phyloP scores from a whole-genome alignment of 1,140 invertebrate genomes.

The Pseudomyrmex cubaensis region DNA sequence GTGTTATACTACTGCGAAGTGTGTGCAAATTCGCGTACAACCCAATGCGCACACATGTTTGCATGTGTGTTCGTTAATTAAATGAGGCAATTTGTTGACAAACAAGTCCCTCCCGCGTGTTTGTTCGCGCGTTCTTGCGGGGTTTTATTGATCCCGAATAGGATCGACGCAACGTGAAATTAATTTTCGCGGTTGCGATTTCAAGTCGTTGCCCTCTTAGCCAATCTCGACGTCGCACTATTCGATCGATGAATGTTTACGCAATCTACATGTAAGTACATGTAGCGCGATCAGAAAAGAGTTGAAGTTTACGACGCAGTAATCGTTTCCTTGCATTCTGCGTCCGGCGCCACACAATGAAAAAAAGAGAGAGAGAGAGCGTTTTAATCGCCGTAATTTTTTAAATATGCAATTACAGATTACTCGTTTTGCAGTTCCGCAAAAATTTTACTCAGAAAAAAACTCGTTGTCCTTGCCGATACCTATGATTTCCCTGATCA shows the following conservation, averaged over 20 bases:
- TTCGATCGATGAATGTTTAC: constrained; percentile 48
- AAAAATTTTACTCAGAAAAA: constrained; percentile 1
- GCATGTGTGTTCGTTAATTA: constrained; percentile 7
- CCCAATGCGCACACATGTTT: too few relatives aligned
- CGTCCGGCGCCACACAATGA: neutral
- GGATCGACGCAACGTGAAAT: neutral
- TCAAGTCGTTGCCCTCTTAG: neutral
- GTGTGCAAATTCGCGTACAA: neutral
- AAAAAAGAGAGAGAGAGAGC: neutral
- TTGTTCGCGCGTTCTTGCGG: neutral
- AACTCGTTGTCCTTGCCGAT: constrained; percentile 58
- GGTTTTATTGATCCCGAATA: constrained; percentile 1
- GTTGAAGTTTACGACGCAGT: constrained; percentile 9
- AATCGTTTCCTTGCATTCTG: neutral
- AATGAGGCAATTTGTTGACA: constrained; percentile 42
- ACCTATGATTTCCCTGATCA: constrained; percentile 6
- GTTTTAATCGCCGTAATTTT: constrained; percentile 56
- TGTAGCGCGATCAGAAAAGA: constrained; percentile 28
- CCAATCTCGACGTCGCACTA: constrained; percentile 1
- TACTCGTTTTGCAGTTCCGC: neutral
- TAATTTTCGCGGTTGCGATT: constrained; percentile 46
- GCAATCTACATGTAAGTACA: neutral
- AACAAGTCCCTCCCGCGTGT: neutral
- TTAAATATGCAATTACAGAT: constrained; percentile 45
- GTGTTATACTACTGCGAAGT: neutral